Percentiles rank a stretch among this genome's conserved stretches.
Conservation (phyloP, 2,888 invertebrate genomes). For the Pogonocherus hispidulus region DNA sequence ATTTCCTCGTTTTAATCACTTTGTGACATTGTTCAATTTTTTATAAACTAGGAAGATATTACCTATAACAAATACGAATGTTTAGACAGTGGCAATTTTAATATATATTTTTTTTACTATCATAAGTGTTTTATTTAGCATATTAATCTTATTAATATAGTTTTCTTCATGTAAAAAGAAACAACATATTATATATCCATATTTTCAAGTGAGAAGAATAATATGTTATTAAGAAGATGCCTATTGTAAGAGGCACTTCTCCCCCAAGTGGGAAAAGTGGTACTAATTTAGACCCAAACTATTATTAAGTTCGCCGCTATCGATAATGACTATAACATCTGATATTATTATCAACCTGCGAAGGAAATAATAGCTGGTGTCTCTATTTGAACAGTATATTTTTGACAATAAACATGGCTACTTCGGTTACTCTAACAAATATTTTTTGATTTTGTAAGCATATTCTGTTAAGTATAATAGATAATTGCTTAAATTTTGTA, state of each 20-base stretch:
- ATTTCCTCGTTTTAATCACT: too few species aligned
- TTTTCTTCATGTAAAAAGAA: not conserved
- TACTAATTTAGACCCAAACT: not conserved
- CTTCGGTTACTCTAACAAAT: not conserved
- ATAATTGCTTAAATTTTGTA: too few species aligned
- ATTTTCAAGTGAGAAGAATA: not conserved
- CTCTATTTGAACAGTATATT: not conserved
- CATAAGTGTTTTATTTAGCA: too few species aligned
- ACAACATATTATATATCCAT: not conserved
- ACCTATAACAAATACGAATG: too few species aligned
- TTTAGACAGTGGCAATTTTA: too few species aligned
- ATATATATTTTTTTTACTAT: too few species aligned
- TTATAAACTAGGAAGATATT: too few species aligned
- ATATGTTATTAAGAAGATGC: not conserved
- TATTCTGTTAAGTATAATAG: too few species aligned
- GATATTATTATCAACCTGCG: not conserved
- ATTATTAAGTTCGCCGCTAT: not conserved
- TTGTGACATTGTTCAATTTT: too few species aligned
- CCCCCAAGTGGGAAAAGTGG: not conserved
- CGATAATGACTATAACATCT: conserved; percentile 2
- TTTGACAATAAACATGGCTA: not conserved
- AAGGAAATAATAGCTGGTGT: not conserved
- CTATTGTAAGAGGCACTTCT: not conserved
- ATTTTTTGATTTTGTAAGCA: too few species aligned
- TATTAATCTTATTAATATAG: not conserved